These are phyloP conservation scores for Pseudomugil tenellus DNA, from an alignment of 2,797 vertebrate genomes.

Conservation along the genomic window DNA sequence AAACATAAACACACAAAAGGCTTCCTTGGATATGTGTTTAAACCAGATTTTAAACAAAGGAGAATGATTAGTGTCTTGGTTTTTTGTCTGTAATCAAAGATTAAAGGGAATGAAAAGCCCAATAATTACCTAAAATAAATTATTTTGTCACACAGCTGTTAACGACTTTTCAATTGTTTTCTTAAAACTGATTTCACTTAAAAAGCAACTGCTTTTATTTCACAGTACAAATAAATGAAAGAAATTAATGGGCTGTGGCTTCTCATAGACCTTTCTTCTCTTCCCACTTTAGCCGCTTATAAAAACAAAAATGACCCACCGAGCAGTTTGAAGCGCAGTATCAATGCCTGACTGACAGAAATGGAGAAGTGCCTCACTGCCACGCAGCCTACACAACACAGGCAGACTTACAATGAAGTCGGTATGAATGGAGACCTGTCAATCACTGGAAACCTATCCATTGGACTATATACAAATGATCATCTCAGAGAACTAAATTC, in stretches of 20 bases:
- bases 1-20: too few relatives aligned
- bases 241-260: conserved; percentile 30
- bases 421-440: conserved; percentile 64
- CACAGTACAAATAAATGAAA: conserved; percentile 17
- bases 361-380: conserved; percentile 53
- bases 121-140: not conserved
- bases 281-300: conserved; percentile 41
- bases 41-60: not conserved
- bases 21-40: too few relatives aligned
- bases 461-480: conserved; percentile 69
- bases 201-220: conserved; percentile 33
- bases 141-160: not conserved
- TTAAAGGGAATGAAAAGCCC: conserved; percentile 3
- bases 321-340: conserved; percentile 44
- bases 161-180: not conserved
- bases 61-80: not conserved
- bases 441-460: conserved; percentile 65
- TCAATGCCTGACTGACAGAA: conserved; percentile 59
- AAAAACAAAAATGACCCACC: conserved; percentile 58
- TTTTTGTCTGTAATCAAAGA: not conserved
- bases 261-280: conserved; percentile 32
- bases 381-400: conserved; percentile 53
- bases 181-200: not conserved
- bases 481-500: conserved; percentile 58
- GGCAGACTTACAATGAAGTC: conserved; percentile 57